Evolutionary conservation across 64 coral and sea anemone species (phyloP).

Genomic region (Acropora tenuis): DNA sequence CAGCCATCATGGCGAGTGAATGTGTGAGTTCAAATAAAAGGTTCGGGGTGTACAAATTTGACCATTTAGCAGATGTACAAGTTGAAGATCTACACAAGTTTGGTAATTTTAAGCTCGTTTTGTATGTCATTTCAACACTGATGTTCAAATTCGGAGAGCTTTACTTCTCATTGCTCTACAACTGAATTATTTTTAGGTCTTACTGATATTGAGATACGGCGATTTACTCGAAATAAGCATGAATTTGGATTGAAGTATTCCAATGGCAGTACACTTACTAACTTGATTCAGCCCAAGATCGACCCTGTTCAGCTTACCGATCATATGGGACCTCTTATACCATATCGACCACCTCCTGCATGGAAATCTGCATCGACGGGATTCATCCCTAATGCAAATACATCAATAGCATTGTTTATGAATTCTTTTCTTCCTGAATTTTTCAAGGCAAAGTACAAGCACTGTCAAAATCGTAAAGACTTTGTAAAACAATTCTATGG

Average conservation of each 20-base stretch:
- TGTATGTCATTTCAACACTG: not conserved
- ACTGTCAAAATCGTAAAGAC: too few species aligned
- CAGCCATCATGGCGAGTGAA: not conserved
- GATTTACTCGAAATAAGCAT: constrained; percentile 48
- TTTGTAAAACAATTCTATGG: too few species aligned
- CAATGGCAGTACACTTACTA: constrained; percentile 17
- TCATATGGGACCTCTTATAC: constrained; percentile 18
- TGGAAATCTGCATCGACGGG: constrained; percentile 10
- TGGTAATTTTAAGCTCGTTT: constrained; percentile 28
- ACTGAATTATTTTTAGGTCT: constrained; percentile 19
- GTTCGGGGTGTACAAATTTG: constrained; percentile 26
- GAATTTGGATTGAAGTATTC: constrained; percentile 10
- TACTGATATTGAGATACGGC: constrained; percentile 10
- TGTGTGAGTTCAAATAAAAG: constrained; percentile 9
- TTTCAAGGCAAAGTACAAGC: constrained; percentile 10
- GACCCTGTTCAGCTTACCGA: not conserved
- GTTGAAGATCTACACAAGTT: constrained; percentile 42
- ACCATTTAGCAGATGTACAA: constrained; percentile 40
- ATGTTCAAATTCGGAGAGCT: not conserved
- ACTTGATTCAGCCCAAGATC: constrained; percentile 17
- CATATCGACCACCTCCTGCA: constrained; percentile 43
- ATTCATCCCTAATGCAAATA: too few species aligned
- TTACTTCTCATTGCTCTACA: constrained; percentile 10
- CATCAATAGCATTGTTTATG: constrained; percentile 47
- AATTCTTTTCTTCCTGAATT: constrained; percentile 67